A percentile compares a stretch with the other conserved stretches of the same genome.
Evolutionary conservation across 2,113 vertebrate species (phyloP).

Genomic region (Hypomesus transpacificus): DNA sequence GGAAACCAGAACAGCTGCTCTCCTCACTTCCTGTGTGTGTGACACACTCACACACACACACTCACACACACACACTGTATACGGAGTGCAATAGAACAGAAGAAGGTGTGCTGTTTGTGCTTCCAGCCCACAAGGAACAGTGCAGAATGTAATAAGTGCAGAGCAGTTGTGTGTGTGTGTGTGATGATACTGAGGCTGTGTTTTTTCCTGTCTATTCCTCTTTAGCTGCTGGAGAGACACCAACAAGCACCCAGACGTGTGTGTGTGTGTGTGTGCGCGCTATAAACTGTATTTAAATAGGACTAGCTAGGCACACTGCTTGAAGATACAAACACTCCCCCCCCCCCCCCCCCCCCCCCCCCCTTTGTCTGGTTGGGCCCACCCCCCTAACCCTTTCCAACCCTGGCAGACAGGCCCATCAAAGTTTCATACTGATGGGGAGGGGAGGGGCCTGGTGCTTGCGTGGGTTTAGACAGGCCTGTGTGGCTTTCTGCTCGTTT

Average conservation of each 20-base stretch:
- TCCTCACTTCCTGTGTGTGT: slow-evolving; percentile 33
- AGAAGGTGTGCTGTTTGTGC: slow-evolving; percentile 51
- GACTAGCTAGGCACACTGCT: slow-evolving; percentile 16
- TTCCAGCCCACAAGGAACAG: slow-evolving; percentile 11
- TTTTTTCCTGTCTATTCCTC: slow-evolving; percentile 1
- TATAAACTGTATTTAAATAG: slow-evolving; percentile 35
- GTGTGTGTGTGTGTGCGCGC: slow-evolving; percentile 17
- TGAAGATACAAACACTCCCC: slow-evolving; percentile 1
- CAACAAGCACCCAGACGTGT: slow-evolving; percentile 3
- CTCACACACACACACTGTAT: slow-evolving; percentile 33
- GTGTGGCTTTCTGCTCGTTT: slow-evolving; percentile 21
- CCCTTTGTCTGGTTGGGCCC: slow-evolving; percentile 49
- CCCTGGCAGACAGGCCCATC: slow-evolving; percentile 56
- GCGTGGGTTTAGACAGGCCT: slow-evolving; percentile 41
- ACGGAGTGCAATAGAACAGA: slow-evolving; percentile 45
- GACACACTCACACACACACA: slow-evolving; percentile 13
- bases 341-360: slow-evolving; percentile 14
- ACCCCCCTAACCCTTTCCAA: slow-evolving; percentile 47
- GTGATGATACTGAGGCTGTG: slow-evolving; percentile 22
- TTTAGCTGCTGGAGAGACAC: background rate
- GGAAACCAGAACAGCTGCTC: slow-evolving; percentile 58
- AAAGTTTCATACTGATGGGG: slow-evolving; percentile 72
- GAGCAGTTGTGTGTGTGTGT: slow-evolving; percentile 26
- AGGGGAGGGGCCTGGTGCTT: slow-evolving; percentile 38
- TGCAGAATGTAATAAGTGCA: slow-evolving; percentile 45